phyloP scores from a whole-genome alignment of 2,113 vertebrate genomes.

The Sclerurus mexicanus region DNA sequence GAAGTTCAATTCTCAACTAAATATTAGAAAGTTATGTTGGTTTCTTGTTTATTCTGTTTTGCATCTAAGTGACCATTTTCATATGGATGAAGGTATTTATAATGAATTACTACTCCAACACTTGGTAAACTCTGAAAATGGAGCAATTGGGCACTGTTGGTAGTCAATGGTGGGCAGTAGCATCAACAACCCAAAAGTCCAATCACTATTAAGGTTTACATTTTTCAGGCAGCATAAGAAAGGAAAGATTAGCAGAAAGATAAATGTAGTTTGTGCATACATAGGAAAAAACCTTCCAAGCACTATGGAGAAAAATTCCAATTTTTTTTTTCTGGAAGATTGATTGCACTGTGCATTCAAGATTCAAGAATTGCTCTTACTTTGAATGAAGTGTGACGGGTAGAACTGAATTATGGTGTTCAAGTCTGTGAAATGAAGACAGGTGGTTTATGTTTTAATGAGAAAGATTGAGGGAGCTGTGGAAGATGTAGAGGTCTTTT shows the following conservation, averaged over 20 bases:
- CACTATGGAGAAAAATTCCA: background rate
- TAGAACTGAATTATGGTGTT: background rate
- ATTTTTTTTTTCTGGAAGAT: background rate
- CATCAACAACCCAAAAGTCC: background rate
- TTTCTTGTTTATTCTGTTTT: background rate
- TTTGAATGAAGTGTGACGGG: background rate
- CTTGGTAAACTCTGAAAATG: background rate
- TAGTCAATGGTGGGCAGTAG: background rate
- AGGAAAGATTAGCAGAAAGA: background rate
- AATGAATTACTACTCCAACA: background rate
- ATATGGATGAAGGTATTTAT: background rate
- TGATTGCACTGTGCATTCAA: fast-evolving
- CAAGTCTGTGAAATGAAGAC: background rate
- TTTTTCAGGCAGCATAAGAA: background rate
- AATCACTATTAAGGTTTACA: background rate
- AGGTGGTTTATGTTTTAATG: background rate
- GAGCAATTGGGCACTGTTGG: background rate
- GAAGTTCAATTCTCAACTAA: background rate
- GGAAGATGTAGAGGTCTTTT: background rate
- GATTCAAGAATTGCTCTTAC: background rate
- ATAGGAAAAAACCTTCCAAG: background rate
- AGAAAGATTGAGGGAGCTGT: background rate
- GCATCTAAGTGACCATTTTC: background rate
- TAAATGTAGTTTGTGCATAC: background rate
- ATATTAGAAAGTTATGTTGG: background rate